Conservation (phyloP, 2,797 vertebrate genomes). For the Hippopotamyrus pictus region DNA sequence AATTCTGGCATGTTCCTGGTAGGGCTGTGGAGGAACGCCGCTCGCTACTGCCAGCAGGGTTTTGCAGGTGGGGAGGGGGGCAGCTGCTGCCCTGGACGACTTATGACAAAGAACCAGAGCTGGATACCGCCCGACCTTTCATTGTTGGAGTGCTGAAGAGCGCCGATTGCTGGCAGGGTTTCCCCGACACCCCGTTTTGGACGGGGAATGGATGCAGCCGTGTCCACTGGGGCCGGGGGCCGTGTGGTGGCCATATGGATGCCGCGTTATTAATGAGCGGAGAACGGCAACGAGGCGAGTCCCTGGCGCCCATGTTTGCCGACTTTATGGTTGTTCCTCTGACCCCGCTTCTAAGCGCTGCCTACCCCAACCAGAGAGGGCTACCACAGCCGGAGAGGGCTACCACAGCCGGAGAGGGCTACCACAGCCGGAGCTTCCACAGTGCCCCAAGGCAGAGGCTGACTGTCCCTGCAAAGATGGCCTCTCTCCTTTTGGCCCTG, state of each 20-base stretch:
- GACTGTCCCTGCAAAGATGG: slow-evolving; percentile 24
- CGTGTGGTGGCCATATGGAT: slow-evolving; percentile 66
- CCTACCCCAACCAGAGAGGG: neutral
- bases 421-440: neutral
- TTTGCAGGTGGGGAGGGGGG: slow-evolving; percentile 28
- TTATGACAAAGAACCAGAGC: neutral
- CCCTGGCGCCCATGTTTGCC: neutral
- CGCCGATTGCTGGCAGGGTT: neutral
- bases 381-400: neutral
- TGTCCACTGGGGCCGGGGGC: slow-evolving; percentile 55
- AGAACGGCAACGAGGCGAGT: no score
- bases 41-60: neutral
- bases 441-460: slow-evolving; percentile 31
- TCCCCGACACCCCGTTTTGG: slow-evolving; percentile 45
- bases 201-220: slow-evolving; percentile 46
- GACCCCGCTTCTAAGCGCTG: neutral
- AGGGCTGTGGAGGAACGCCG: neutral
- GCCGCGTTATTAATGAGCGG: slow-evolving; percentile 56
- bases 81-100: neutral
- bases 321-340: neutral
- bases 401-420: neutral
- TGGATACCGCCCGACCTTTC: neutral
- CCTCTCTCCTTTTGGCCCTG: neutral
- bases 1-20: neutral
- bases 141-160: neutral